These are phyloP conservation scores for Mimachlamys varia DNA, from an alignment of 2,888 invertebrate genomes.

Conservation along the genomic window DNA sequence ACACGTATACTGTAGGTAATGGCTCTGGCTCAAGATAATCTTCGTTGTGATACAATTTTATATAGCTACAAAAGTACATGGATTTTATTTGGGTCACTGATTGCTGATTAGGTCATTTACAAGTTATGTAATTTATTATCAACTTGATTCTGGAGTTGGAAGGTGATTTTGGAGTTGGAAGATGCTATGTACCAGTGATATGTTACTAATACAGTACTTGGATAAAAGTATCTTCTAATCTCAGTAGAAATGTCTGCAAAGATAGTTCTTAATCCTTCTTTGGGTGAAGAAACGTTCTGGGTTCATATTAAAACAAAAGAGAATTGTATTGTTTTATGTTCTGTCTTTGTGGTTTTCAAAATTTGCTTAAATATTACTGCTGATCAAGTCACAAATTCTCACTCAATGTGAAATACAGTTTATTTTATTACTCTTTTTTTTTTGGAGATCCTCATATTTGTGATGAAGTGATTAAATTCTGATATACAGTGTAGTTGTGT, in stretches of 20 bases:
- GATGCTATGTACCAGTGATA: neutral
- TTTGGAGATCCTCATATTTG: neutral
- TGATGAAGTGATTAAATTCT: neutral
- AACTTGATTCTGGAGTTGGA: too few species aligned
- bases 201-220: neutral
- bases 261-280: neutral
- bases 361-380: neutral
- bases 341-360: neutral
- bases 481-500: too few species aligned
- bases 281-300: too few species aligned
- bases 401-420: too few species aligned
- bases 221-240: neutral
- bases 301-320: too few species aligned
- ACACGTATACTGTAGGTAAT: neutral
- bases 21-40: too few species aligned
- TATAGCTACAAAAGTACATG: neutral
- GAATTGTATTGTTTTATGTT: neutral
- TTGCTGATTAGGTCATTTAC: neutral
- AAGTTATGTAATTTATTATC: neutral
- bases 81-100: neutral
- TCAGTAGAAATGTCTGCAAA: neutral
- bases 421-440: neutral
- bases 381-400: neutral
- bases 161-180: too few species aligned
- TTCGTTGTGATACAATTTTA: conserved; percentile 17